These are phyloP conservation scores for Drosophila anomalata DNA, from an alignment of 2,888 invertebrate genomes.

Conservation along the genomic window DNA sequence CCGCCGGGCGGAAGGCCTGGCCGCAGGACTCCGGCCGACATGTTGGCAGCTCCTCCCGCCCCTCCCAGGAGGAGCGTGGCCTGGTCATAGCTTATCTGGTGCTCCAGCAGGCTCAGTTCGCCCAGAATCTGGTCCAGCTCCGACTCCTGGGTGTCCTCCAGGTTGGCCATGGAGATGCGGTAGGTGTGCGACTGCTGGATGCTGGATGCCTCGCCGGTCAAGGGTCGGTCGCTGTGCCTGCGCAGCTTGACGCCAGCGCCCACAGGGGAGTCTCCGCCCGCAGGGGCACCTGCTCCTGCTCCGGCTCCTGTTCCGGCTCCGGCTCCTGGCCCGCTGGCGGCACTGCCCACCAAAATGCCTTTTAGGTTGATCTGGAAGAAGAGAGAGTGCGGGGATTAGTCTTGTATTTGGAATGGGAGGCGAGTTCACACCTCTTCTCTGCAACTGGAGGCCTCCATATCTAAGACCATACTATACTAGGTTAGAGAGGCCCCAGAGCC, in stretches of 20 bases:
- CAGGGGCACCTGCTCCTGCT: slow-evolving; percentile 25
- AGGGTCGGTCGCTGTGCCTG: slow-evolving; percentile 72
- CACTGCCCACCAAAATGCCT: slow-evolving; percentile 61
- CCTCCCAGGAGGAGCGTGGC: slow-evolving; percentile 64
- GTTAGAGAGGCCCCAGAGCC: background rate
- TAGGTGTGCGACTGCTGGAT: slow-evolving; percentile 83
- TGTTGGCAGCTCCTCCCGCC: slow-evolving; percentile 32
- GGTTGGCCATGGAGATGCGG: slow-evolving; percentile 97
- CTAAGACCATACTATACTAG: slow-evolving; percentile 2
- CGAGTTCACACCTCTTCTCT: background rate
- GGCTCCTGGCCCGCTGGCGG: slow-evolving; percentile 61
- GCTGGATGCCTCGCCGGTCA: slow-evolving; percentile 50
- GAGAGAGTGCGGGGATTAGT: background rate
- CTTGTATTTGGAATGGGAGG: background rate
- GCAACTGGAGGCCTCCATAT: background rate
- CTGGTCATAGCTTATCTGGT: slow-evolving; percentile 82
- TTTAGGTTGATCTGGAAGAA: slow-evolving; percentile 54
- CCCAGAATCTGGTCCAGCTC: slow-evolving; percentile 98
- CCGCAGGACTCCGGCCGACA: slow-evolving; percentile 8
- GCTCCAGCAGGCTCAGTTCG: slow-evolving; percentile 96
- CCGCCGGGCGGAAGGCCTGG: background rate
- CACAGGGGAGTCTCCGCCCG: slow-evolving; percentile 36
- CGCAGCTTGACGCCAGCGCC: slow-evolving; percentile 77
- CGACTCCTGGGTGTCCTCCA: slow-evolving; percentile 97
- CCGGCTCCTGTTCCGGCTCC: slow-evolving; percentile 21